Evolutionary conservation across 2,888 invertebrate species (phyloP), one percentile per base, ranked within the genome.

Genomic region (Macrosoma leucophasiata): DNA sequence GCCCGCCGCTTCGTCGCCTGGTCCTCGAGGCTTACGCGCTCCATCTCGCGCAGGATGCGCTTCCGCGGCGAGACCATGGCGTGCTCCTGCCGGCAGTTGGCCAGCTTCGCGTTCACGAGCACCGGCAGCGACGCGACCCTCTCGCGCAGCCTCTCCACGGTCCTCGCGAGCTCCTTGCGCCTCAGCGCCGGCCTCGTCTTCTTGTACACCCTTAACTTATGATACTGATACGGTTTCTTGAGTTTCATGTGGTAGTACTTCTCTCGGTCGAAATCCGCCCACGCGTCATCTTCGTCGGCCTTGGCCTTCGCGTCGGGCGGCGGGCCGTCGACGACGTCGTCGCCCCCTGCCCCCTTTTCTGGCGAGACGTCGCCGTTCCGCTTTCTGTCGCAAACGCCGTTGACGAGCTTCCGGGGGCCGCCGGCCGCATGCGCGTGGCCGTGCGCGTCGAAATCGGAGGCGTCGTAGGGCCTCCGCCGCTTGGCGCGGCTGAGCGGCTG

Each of bases 21-120:
- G 55, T 92, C 91, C 61, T 90, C 90, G 40, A 90, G 76, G 43
- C 89, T 90, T 4, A 92, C 92, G 56, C 90, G 87, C 64, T 94
- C 94, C 61, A 94, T 86, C 68, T 94, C 94, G 33, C 93, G 87
- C 41, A 94, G 79, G 71, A 94, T 91, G 50, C 94, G 87, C 65
- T 94, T 94, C 21, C 94, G 86, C 29, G 94, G 94, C 39, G 94
- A 94, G 14, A 94, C 92, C 53, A 91, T 90, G 50, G 64, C 65
- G 62, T 82, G 84, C 55, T 85, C 84, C 57, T 79, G 84, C 27
- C 82, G 71, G 41, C 84, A 84, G 49, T 53, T 72, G 12, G 73
- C 78, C 28, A 81, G 55, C 57, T 84, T 82, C 7, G 74, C 77
- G 55, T 82, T 79, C 28, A 81, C 72, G 28, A 78, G 74, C 33